phyloP scores from a whole-genome alignment of 2,888 invertebrate species.

The Eupithecia dodoneata region DNA sequence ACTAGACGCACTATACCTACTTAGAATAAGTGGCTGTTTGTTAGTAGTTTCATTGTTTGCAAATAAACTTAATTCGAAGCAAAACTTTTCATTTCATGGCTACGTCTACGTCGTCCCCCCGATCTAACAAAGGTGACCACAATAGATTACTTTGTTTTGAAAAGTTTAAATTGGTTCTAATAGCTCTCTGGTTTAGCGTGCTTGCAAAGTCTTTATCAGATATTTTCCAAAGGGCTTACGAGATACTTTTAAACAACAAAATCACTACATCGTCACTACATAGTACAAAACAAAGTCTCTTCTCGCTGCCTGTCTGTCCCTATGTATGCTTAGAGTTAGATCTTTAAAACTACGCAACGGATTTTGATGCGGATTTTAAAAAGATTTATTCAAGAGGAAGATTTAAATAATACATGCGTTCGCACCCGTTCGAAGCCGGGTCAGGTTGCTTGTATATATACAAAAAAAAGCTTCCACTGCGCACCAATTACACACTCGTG shows the following conservation, averaged over 20 bases:
- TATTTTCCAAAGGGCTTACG: not conserved
- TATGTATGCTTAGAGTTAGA: too few relatives aligned
- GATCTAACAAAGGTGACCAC: not conserved
- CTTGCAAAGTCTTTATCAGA: not conserved
- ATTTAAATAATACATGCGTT: too few relatives aligned
- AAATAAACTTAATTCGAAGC: constrained; percentile 8
- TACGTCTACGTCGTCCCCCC: not conserved
- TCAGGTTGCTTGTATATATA: too few relatives aligned
- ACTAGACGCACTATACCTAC: not conserved
- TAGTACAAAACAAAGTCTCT: too few relatives aligned
- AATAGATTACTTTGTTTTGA: constrained; percentile 4
- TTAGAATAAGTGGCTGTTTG: not conserved
- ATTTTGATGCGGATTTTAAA: too few relatives aligned
- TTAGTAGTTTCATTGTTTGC: not conserved
- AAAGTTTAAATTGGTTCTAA: not conserved
- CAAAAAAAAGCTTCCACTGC: too few relatives aligned
- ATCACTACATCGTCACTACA: too few relatives aligned
- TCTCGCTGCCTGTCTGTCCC: too few relatives aligned
- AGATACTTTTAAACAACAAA: not conserved
- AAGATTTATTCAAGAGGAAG: too few relatives aligned
- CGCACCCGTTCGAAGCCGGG: too few relatives aligned
- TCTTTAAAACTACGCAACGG: too few relatives aligned
- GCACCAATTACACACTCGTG: too few relatives aligned
- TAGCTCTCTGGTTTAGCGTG: not conserved
- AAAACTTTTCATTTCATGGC: not conserved